These are phyloP conservation scores for Chloebia gouldiae DNA, from an alignment of 2,113 vertebrate species.

Conservation along the genomic window DNA sequence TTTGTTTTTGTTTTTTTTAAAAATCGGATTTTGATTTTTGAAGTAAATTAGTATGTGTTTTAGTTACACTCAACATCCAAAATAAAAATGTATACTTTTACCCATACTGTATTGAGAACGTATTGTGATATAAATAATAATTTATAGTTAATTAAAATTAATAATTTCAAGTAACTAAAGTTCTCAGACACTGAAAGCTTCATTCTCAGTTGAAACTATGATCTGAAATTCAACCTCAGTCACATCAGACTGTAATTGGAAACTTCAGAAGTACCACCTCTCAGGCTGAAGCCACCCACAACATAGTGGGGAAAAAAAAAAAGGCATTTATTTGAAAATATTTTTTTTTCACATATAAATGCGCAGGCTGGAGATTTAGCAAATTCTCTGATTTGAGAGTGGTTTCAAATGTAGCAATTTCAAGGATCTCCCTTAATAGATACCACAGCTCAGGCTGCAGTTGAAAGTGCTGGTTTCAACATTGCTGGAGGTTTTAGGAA, in stretches of 20 bases:
- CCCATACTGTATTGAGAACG: not conserved
- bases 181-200: not conserved
- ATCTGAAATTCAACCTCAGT: not conserved
- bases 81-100: not conserved
- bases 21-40: not conserved
- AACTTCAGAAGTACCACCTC: not conserved
- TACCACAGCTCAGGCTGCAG: not conserved
- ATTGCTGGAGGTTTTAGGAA: not conserved
- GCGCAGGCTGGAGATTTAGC: not conserved
- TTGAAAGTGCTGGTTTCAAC: slow-evolving; percentile 5
- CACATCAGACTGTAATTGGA: not conserved
- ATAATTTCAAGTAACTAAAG: not conserved
- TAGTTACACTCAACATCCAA: not conserved
- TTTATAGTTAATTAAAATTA: not conserved
- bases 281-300: not conserved
- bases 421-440: slow-evolving; percentile 18
- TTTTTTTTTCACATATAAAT: not conserved
- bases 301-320: not conserved
- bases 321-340: not conserved
- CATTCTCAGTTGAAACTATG: not conserved
- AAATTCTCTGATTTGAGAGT: slow-evolving; percentile 8
- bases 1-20: not conserved
- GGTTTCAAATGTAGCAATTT: slow-evolving; percentile 19
- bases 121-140: not conserved
- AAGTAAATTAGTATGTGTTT: not conserved